Evolutionary conservation across 2,113 vertebrate genomes (phyloP).

Genomic region (Macroglossus sobrinus): DNA sequence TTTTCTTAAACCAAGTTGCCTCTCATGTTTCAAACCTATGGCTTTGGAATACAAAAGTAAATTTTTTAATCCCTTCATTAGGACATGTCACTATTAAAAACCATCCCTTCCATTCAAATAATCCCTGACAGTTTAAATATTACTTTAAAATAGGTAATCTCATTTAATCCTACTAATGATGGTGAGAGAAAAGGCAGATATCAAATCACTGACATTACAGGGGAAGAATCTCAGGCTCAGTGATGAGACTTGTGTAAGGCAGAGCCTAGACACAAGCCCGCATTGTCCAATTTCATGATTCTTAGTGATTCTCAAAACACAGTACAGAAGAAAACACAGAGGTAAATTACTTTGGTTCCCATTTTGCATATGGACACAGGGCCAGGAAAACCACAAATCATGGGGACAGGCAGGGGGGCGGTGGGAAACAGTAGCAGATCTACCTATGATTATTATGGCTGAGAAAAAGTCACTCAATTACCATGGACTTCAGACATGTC

Average conservation of each 20-base stretch:
- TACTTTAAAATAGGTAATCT: not conserved
- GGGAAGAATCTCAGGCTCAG: not conserved
- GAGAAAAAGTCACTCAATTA: not conserved
- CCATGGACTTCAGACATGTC: not conserved
- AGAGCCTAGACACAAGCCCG: not conserved
- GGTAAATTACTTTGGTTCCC: not conserved
- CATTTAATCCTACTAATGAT: not conserved
- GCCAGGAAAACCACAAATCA: not conserved
- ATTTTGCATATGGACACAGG: not conserved
- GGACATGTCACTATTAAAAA: not conserved
- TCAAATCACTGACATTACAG: not conserved
- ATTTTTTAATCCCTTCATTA: conserved; percentile 22
- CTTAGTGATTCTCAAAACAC: not conserved
- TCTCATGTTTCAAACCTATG: not conserved
- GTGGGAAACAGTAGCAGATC: not conserved
- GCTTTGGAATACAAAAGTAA: not conserved
- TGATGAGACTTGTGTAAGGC: not conserved
- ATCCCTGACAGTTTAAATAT: conserved; percentile 7
- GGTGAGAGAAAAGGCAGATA: not conserved
- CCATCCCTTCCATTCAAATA: not conserved
- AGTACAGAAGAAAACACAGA: not conserved
- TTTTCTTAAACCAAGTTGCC: not conserved
- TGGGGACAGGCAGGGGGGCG: no score
- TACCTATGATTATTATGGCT: not conserved
- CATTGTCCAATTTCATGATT: not conserved